phyloP scores from a whole-genome alignment of 2,888 invertebrate genomes.

The Drosophila fulvimacula region DNA sequence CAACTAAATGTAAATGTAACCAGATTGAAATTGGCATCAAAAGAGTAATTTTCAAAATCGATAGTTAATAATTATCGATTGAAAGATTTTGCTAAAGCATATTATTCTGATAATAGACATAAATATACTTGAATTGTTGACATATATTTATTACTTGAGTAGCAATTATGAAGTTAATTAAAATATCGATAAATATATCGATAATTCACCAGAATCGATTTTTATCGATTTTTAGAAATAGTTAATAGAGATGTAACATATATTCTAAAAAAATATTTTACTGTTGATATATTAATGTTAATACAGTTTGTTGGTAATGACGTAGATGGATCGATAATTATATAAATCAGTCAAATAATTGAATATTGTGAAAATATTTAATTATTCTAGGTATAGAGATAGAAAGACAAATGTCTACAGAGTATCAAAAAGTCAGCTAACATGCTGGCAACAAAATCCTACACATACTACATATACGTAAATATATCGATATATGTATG shows the following conservation, averaged over 20 bases:
- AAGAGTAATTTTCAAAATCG: background rate
- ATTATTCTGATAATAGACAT: too few relatives aligned
- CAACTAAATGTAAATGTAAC: background rate
- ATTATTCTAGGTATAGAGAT: background rate
- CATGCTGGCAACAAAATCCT: conserved; percentile 29
- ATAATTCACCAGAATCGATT: background rate
- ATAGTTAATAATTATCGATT: background rate
- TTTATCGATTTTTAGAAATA: background rate
- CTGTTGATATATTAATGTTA: too few relatives aligned
- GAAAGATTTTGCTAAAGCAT: too few relatives aligned
- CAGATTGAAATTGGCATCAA: background rate
- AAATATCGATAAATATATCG: too few relatives aligned
- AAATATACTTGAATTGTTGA: too few relatives aligned
- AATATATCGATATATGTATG: conserved; percentile 22
- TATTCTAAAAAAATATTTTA: too few relatives aligned
- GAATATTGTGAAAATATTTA: background rate
- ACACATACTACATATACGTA: conserved; percentile 35
- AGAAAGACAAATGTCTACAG: background rate
- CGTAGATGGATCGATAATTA: background rate
- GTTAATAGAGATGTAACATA: too few relatives aligned
- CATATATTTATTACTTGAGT: too few relatives aligned
- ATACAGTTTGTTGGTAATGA: too few relatives aligned
- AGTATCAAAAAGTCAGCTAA: conserved; percentile 37
- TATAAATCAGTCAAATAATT: background rate
- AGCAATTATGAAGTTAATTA: too few relatives aligned